Base-by-base conservation (phyloP, 2,888 invertebrate species). In the Drosophila sordidula region DNA sequence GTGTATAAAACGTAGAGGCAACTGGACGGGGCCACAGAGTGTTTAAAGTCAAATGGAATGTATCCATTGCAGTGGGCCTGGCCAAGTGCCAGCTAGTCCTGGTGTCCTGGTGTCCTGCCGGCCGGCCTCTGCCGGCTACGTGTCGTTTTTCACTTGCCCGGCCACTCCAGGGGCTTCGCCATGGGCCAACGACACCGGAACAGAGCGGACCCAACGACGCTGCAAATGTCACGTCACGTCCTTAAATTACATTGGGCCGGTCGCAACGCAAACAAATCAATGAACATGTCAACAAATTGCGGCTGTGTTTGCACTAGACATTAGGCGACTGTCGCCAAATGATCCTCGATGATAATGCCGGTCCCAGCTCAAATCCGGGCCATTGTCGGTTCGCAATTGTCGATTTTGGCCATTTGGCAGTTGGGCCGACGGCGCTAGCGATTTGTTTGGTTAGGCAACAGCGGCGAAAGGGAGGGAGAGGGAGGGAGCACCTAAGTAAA, bases 221-320 rank as follows among this genome's bases (percentile, higher is more conserved):
- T 9, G 34, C 45, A 50, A 66, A 42, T 74, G 61, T 41, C 85
- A 78, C 85, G 90, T 89, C 90, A 90, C 90, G 90, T 90, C 91
- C 91, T 91, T 87, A 89, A 90, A 87, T 90, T 90, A 89, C 90
- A 89, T 34, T 1, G 8, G 34, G 6, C 34, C 11, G 56, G 47
- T 46, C 59, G 36, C 57, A 44, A n/a, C 51, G 65, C 41, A 51
- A 54, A 61, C 70, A 72, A 73, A 63, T 64, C 56, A 68, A 64
- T 59, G 65, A 55, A 68, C 55, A 74, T 76, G 71, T 74, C 76
- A 85, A 80, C 72, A 79, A 70, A 57, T 9, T 69, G 63, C 88
- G 91, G 91, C 91, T 91, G 91, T 91, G 74, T 91, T 91, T 91
- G 75, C 89, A 58, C 36, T 80, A 77, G 59, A 80, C 84, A 90